These are phyloP conservation scores for Drosophila yooni DNA, from an alignment of 2,888 invertebrate species.

Conservation along the genomic window DNA sequence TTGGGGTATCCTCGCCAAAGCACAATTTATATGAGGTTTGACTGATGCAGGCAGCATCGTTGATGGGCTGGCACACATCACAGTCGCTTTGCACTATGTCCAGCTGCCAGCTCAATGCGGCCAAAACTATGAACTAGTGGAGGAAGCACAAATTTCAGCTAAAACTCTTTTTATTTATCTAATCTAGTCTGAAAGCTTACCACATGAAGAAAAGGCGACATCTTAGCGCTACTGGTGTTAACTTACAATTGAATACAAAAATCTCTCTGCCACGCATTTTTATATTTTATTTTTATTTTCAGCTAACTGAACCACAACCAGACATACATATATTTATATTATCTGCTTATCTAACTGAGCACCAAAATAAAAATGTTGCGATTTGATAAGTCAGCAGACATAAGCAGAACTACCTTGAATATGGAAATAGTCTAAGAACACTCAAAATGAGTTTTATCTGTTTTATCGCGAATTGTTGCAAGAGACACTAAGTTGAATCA, in stretches of 20 bases:
- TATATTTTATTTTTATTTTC: conserved; percentile 18
- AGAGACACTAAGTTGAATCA: neutral
- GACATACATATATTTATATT: conserved; percentile 27
- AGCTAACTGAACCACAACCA: conserved; percentile 14
- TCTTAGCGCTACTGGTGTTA: conserved; percentile 15
- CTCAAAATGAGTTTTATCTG: neutral
- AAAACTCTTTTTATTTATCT: neutral
- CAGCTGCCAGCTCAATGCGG: conserved; percentile 22
- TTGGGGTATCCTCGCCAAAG: conserved; percentile 68
- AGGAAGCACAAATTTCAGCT: neutral
- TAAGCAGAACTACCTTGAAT: conserved; percentile 3
- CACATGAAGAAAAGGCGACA: conserved; percentile 10
- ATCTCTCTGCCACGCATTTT: conserved; percentile 3
- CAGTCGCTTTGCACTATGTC: conserved; percentile 53
- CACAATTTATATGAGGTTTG: conserved; percentile 78
- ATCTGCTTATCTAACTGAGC: conserved; percentile 28
- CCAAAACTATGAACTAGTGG: conserved; percentile 23
- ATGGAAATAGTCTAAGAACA: neutral
- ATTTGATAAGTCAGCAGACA: conserved; percentile 23
- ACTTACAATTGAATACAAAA: conserved; percentile 19
- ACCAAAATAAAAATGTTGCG: conserved; percentile 22
- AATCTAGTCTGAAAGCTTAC: conserved; percentile 8
- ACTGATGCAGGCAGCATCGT: conserved; percentile 80
- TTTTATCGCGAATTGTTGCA: neutral
- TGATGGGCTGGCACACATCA: conserved; percentile 73